A percentile compares a stretch with the other conserved stretches of the same genome.
Conservation (phyloP, 2,113 vertebrate genomes). For the Hepsetus odoe region DNA sequence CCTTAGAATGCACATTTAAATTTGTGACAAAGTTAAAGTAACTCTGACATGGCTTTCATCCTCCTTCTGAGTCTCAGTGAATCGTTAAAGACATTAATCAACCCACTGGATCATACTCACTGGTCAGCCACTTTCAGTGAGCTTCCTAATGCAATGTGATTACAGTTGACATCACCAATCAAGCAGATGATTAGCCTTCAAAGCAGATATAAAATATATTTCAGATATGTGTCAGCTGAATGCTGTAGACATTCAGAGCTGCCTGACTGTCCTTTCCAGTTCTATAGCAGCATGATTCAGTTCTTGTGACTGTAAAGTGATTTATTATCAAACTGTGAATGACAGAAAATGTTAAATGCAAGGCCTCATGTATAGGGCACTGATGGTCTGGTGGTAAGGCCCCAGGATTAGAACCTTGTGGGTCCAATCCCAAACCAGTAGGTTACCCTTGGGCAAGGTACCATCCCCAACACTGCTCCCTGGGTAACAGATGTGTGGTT, state of each 20-base stretch:
- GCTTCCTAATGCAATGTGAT: neutral
- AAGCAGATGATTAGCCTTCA: constrained; percentile 5
- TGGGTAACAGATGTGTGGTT: too few species aligned
- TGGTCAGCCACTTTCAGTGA: neutral
- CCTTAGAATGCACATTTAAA: neutral
- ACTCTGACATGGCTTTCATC: neutral
- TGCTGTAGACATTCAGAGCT: neutral
- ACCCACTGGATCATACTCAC: neutral
- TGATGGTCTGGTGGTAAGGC: too few species aligned
- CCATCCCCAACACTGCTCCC: too few species aligned
- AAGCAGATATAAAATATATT: neutral
- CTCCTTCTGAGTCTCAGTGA: neutral
- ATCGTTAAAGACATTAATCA: neutral
- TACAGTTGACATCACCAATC: neutral
- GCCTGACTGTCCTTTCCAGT: neutral
- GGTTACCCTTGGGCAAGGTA: too few species aligned
- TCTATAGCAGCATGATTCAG: neutral
- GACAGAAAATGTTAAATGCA: neutral
- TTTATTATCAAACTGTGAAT: neutral
- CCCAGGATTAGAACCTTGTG: too few species aligned
- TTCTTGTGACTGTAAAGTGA: too few species aligned
- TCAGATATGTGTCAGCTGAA: neutral
- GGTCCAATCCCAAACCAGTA: too few species aligned
- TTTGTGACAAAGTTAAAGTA: neutral
- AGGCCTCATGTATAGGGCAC: too few species aligned